Evolutionary conservation across 2,888 invertebrate genomes (phyloP).

Genomic region (Dorcus parallelipipedus): DNA sequence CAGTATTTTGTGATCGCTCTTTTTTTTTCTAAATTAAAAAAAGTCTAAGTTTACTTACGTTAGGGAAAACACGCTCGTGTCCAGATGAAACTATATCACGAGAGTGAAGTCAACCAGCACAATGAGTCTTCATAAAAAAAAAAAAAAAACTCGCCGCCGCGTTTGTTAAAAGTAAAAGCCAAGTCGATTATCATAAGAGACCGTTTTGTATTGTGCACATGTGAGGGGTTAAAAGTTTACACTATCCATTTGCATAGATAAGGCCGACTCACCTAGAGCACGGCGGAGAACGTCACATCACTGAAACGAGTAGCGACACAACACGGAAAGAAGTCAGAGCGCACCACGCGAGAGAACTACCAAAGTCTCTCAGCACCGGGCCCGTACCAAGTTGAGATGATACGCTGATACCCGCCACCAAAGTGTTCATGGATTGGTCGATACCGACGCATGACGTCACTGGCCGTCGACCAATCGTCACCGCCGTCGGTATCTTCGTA

Average conservation of each 20-base stretch:
- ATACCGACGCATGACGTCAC: conserved; percentile 45
- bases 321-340: conserved; percentile 10
- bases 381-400: conserved; percentile 47
- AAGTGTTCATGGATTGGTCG: conserved; percentile 49
- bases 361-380: conserved; percentile 33
- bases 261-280: conserved; percentile 25
- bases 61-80: conserved; percentile 19
- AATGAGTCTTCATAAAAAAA: conserved; percentile 3
- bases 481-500: conserved; percentile 44
- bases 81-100: conserved; percentile 24
- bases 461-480: conserved; percentile 1
- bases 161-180: neutral
- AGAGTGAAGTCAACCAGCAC: conserved; percentile 1
- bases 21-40: too few species aligned
- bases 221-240: neutral
- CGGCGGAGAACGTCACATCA: conserved; percentile 23
- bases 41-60: too few species aligned
- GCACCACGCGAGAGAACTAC: conserved; percentile 44
- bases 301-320: conserved; percentile 8
- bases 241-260: conserved; percentile 5
- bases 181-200: neutral
- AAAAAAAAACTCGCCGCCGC: neutral
- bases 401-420: conserved; percentile 46
- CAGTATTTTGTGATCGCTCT: too few species aligned
- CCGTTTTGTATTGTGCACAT: neutral